Evolutionary conservation across 2,113 vertebrate genomes (phyloP).

Genomic region (Peromyscus leucopus): DNA sequence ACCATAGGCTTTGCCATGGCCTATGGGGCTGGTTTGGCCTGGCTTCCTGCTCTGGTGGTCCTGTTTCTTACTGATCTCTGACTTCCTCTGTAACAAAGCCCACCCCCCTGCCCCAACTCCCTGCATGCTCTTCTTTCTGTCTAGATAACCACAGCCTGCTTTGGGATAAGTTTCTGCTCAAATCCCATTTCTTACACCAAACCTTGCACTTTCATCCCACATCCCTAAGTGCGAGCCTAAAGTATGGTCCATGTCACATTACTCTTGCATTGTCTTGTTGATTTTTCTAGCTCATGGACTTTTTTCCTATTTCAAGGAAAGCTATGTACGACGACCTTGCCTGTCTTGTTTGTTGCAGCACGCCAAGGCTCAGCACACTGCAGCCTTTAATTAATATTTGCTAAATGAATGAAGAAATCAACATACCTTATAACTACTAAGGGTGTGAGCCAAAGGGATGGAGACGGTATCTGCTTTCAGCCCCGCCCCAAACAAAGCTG

Average conservation of each 20-base stretch:
- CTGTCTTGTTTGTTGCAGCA: background rate
- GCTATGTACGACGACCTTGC: background rate
- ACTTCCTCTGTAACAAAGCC: background rate
- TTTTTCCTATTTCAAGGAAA: background rate
- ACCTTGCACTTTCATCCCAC: background rate
- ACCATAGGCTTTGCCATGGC: background rate
- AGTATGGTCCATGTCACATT: background rate
- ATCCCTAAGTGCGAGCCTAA: background rate
- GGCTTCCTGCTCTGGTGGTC: background rate
- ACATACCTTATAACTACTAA: background rate
- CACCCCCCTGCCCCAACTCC: background rate
- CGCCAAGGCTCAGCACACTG: background rate
- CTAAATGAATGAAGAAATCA: conserved; percentile 58
- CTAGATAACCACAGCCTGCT: background rate
- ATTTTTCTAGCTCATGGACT: background rate
- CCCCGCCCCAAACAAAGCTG: conserved; percentile 25
- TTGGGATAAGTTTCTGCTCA: background rate
- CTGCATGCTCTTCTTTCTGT: background rate
- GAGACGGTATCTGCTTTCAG: conserved; percentile 54
- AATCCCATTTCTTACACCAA: background rate
- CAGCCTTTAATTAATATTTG: conserved; percentile 45
- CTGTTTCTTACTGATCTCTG: background rate
- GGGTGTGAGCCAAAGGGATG: conserved; percentile 48
- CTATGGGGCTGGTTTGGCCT: background rate
- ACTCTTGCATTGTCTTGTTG: background rate